A percentile compares a stretch with the other conserved stretches of the same genome.
phyloP scores from a whole-genome alignment of 2,797 vertebrate species.

The Helicolenus hilgendorfi region DNA sequence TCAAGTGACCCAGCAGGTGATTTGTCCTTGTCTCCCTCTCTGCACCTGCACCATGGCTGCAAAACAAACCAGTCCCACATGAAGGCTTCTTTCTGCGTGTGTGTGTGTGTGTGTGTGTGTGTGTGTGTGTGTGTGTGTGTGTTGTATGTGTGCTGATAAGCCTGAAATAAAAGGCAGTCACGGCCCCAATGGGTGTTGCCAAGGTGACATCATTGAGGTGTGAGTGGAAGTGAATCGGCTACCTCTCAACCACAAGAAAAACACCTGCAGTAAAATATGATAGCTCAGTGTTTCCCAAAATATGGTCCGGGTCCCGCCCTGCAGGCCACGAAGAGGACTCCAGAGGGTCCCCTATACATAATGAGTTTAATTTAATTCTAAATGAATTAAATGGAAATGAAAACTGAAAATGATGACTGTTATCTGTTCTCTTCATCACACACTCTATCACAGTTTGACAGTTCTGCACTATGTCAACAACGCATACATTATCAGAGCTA shows the following conservation, averaged over 20 bases:
- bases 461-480: too few relatives aligned
- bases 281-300: background rate
- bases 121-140: background rate
- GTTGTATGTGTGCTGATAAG: background rate
- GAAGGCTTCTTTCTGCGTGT: background rate
- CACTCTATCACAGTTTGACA: background rate
- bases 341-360: background rate
- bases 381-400: background rate
- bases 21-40: background rate
- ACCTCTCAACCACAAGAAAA: background rate
- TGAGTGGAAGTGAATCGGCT: background rate
- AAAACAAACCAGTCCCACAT: constrained; percentile 1
- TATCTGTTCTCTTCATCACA: background rate
- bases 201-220: background rate
- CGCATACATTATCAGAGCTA: too few relatives aligned
- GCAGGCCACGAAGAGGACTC: too few relatives aligned
- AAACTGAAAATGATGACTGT: background rate
- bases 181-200: background rate
- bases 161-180: constrained; percentile 1
- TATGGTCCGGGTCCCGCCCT: background rate
- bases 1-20: background rate
- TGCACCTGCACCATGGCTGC: background rate
- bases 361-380: background rate
- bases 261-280: background rate
- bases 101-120: background rate